phyloP scores from a whole-genome alignment of 2,888 invertebrate genomes.

The Hypomecis atomaria region DNA sequence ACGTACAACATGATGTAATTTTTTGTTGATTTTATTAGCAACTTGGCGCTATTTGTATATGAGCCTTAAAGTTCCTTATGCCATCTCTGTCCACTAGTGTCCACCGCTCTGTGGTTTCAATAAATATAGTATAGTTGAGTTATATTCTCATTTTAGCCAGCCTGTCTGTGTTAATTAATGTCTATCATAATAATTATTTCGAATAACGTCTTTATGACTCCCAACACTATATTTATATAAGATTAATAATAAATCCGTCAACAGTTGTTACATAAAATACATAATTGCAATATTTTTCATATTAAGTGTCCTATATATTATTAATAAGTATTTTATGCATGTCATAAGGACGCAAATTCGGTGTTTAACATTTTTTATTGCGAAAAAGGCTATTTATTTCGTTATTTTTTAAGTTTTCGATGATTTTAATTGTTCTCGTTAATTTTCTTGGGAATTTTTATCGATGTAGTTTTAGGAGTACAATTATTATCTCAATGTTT shows the following conservation, averaged over 20 bases:
- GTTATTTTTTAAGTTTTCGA: constrained; percentile 83
- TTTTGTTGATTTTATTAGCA: no score
- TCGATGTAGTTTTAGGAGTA: constrained; percentile 70
- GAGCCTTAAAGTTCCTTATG: no score
- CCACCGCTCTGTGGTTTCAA: neutral
- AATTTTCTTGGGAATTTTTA: constrained; percentile 82
- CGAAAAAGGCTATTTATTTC: constrained; percentile 78
- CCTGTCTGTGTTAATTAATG: constrained; percentile 63
- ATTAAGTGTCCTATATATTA: constrained; percentile 36
- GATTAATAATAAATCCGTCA: constrained; percentile 33
- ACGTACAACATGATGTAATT: no score
- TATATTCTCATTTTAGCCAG: constrained; percentile 71
- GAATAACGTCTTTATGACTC: constrained; percentile 63
- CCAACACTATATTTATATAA: constrained; percentile 35
- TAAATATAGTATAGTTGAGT: constrained; percentile 48
- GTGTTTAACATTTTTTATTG: constrained; percentile 57
- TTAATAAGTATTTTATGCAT: constrained; percentile 34
- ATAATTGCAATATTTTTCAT: constrained; percentile 32
- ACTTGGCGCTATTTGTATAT: no score
- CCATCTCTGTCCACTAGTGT: no score
- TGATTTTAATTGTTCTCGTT: constrained; percentile 83
- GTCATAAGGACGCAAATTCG: constrained; percentile 57
- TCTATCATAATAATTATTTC: constrained; percentile 55
- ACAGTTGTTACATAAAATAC: constrained; percentile 35
- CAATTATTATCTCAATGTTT: constrained; percentile 27